Conservation (phyloP, 1,140 invertebrate genomes). For the Neodiprion lecontei region DNA sequence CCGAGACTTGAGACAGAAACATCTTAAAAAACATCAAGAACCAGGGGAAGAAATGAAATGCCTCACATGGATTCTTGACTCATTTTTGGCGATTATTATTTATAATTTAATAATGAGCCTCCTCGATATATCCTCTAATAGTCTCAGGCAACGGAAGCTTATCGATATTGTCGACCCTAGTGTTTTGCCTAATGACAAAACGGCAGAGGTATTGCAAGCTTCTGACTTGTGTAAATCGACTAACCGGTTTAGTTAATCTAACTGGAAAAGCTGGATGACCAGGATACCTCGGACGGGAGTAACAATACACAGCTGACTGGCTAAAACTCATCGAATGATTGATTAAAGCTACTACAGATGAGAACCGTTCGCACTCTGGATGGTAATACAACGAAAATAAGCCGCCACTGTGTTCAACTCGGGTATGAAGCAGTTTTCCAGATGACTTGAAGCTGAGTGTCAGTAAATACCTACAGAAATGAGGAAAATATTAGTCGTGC, state of each 20-base stretch:
- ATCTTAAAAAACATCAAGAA: not conserved
- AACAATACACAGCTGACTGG: constrained; percentile 75
- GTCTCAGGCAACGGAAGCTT: constrained; percentile 74
- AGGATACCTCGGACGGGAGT: constrained; percentile 71
- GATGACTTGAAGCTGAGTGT: constrained; percentile 78
- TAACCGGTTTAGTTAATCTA: constrained; percentile 78
- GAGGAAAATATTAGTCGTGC: constrained; percentile 29
- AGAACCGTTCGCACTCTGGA: constrained; percentile 70
- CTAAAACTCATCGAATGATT: constrained; percentile 75
- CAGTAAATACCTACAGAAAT: constrained; percentile 63
- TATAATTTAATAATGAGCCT: constrained; percentile 60
- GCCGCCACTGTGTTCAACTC: constrained; percentile 73
- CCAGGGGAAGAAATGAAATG: not conserved
- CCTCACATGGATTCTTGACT: not conserved
- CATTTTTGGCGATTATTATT: not conserved
- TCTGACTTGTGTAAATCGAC: constrained; percentile 76
- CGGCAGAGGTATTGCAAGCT: constrained; percentile 79
- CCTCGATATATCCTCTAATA: constrained; percentile 72
- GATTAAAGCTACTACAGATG: constrained; percentile 74
- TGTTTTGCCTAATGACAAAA: constrained; percentile 79
- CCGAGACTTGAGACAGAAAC: too few relatives aligned
- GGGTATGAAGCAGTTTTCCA: constrained; percentile 74
- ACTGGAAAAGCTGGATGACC: constrained; percentile 75
- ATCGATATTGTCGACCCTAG: constrained; percentile 74
- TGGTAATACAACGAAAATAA: constrained; percentile 73